Evolutionary conservation across 2,888 invertebrate genomes (phyloP).

Genomic region (Oscheius sp.): DNA sequence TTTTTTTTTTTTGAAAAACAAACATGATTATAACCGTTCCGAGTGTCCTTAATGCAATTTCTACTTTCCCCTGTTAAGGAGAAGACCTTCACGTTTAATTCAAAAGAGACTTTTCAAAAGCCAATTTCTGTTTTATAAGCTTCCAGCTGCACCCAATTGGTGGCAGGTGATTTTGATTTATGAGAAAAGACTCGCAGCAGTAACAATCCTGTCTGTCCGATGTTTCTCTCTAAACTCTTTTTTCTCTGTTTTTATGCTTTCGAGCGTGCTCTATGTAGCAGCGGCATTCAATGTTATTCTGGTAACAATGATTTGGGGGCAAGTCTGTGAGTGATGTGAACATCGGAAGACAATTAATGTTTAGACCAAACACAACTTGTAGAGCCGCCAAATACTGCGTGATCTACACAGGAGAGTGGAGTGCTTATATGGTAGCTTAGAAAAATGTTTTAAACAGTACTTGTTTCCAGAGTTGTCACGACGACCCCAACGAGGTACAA

Average conservation of each 20-base stretch:
- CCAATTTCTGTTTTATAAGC: too few relatives aligned
- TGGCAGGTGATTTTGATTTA: too few relatives aligned
- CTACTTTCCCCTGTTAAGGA: too few relatives aligned
- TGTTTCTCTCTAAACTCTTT: neutral
- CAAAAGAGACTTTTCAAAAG: too few relatives aligned
- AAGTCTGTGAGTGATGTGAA: neutral
- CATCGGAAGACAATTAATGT: neutral
- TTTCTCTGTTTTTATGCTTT: neutral
- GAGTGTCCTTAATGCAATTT: too few relatives aligned
- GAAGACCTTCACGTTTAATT: too few relatives aligned
- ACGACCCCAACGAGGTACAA: constrained; percentile 6
- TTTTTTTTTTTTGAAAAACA: neutral
- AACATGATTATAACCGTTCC: neutral
- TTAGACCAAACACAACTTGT: constrained; percentile 15
- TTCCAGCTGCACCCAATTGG: too few relatives aligned
- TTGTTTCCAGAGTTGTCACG: neutral
- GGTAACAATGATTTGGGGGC: too few relatives aligned
- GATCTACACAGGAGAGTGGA: neutral
- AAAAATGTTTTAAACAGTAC: too few relatives aligned
- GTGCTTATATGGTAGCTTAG: neutral
- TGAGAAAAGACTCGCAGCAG: too few relatives aligned
- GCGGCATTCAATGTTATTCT: neutral
- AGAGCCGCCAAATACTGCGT: neutral
- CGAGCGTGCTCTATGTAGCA: neutral
- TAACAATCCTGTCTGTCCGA: too few relatives aligned